A percentile compares a stretch with the other conserved stretches of the same genome.
These are phyloP conservation scores for Petrophora chlorosata DNA, from an alignment of 2,888 invertebrate species.

Conservation along the genomic window DNA sequence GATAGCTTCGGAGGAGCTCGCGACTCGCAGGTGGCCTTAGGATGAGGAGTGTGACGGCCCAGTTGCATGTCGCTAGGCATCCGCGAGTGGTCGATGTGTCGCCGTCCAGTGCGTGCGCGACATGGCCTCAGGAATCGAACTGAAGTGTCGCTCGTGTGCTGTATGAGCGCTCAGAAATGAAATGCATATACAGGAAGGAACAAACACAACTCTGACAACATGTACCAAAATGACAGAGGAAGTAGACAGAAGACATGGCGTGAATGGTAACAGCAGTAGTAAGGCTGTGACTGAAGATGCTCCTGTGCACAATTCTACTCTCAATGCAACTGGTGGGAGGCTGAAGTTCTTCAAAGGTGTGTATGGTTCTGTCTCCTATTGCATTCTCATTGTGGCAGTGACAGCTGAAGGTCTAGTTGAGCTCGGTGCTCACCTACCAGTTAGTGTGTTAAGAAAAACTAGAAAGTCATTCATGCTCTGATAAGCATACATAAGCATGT, in stretches of 20 bases:
- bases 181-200: conserved; percentile 87
- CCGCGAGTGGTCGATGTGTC: conserved; percentile 66
- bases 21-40: conserved; percentile 80
- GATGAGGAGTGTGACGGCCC: conserved; percentile 79
- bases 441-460: conserved; percentile 58
- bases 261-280: conserved; percentile 87
- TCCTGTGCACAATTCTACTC: conserved; percentile 71
- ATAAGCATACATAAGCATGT: conserved; percentile 72
- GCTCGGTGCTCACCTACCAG: conserved; percentile 34
- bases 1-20: conserved; percentile 72
- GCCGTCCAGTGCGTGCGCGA: conserved; percentile 65
- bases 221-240: conserved; percentile 86
- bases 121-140: conserved; percentile 76
- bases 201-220: conserved; percentile 88
- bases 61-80: conserved; percentile 67
- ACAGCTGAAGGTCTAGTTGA: conserved; percentile 21
- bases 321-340: conserved; percentile 86
- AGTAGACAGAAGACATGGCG: conserved; percentile 89
- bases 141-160: conserved; percentile 77
- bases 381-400: conserved; percentile 23
- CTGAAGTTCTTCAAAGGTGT: conserved; percentile 92
- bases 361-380: conserved; percentile 39
- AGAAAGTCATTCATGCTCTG: conserved; percentile 83
- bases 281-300: conserved; percentile 78
- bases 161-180: conserved; percentile 84